A percentile compares a stretch with the other conserved stretches of the same genome.
These are phyloP conservation scores for Heterodera carotae DNA, from an alignment of 1,140 invertebrate species.

Conservation along the genomic window DNA sequence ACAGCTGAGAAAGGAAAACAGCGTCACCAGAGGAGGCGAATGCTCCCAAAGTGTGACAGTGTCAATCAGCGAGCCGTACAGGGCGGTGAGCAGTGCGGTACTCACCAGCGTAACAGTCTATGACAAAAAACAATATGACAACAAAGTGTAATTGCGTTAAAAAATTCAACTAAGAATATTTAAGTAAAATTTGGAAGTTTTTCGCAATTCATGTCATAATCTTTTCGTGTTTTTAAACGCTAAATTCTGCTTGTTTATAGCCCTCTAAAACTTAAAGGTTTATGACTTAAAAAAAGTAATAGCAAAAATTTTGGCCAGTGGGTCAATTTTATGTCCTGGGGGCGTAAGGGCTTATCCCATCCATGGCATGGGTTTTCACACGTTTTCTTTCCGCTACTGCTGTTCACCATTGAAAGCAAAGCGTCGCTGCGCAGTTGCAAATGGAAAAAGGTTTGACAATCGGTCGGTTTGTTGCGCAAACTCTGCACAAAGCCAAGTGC, in stretches of 20 bases:
- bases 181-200: no score
- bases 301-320: no score
- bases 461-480: constrained; percentile 38
- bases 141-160: no score
- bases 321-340: no score
- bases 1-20: constrained; percentile 50
- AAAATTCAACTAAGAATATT: no score
- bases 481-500: constrained; percentile 37
- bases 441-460: constrained; percentile 52
- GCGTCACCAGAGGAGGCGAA: constrained; percentile 40
- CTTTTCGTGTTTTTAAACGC: no score
- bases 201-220: background rate
- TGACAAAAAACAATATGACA: background rate
- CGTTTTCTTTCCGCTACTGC: no score
- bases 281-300: no score
- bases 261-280: no score
- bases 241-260: background rate
- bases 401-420: constrained; percentile 40
- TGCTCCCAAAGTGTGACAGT: constrained; percentile 17
- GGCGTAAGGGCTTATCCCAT: no score
- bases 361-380: no score
- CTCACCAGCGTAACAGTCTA: constrained; percentile 31
- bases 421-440: constrained; percentile 50
- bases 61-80: constrained; percentile 32
- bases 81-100: constrained; percentile 38